Conservation (phyloP, 2,113 vertebrate genomes). For the Mesembrinibis cayennensis region DNA sequence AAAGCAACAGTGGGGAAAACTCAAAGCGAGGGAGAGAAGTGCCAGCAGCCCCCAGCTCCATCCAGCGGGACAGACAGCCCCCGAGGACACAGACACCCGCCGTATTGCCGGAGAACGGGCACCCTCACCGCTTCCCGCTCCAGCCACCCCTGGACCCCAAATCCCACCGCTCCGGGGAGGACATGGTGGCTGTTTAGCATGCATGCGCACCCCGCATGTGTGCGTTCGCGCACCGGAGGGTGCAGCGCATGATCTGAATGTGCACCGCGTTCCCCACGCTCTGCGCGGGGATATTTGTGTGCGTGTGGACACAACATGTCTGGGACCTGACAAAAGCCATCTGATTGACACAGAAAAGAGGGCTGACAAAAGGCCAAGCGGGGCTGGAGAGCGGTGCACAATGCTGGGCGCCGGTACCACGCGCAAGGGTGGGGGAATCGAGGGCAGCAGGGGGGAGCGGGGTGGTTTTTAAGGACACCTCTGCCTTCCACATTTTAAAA, state of each 20-base stretch:
- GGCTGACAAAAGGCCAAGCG: slow-evolving; percentile 57
- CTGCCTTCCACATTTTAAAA: fast-evolving
- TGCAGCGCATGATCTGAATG: neutral
- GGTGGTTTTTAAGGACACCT: neutral
- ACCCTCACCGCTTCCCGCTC: neutral
- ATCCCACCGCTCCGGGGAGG: fast-evolving
- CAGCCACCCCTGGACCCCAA: fast-evolving
- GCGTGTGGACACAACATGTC: slow-evolving; percentile 64
- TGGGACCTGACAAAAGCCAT: slow-evolving; percentile 48
- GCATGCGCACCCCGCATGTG: neutral
- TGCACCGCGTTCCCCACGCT: neutral
- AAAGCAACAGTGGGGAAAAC: neutral
- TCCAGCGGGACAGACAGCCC: neutral
- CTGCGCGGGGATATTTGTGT: slow-evolving; percentile 19
- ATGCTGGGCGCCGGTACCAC: neutral
- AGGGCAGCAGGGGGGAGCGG: neutral
- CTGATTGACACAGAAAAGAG: slow-evolving; percentile 64
- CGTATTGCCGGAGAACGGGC: fast-evolving
- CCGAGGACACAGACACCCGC: fast-evolving
- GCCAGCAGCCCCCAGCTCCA: neutral
- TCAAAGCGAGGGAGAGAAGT: fast-evolving
- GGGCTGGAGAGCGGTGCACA: slow-evolving; percentile 39
- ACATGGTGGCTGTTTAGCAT: fast-evolving
- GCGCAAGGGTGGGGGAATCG: neutral
- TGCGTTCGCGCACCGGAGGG: neutral